phyloP scores from a whole-genome alignment of 2,888 invertebrate genomes.

The Troilus luridus region DNA sequence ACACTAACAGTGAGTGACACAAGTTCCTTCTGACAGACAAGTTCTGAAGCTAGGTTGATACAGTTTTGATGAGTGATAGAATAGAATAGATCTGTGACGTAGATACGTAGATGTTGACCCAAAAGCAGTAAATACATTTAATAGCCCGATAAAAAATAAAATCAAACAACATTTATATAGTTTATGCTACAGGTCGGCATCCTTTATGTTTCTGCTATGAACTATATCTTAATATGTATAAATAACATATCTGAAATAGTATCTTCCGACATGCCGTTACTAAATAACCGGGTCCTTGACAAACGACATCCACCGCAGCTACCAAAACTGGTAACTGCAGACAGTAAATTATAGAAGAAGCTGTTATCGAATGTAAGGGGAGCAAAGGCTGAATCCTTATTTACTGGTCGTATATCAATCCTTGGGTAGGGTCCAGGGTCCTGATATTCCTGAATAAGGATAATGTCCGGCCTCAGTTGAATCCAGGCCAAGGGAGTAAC shows the following conservation, averaged over 20 bases:
- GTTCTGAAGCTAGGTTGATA: too few relatives aligned
- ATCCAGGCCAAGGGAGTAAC: conserved; percentile 21
- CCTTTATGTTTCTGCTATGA: not conserved
- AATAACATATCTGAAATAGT: not conserved
- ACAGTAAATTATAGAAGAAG: not conserved
- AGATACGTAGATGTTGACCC: too few relatives aligned
- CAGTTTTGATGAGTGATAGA: too few relatives aligned
- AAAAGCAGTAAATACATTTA: too few relatives aligned
- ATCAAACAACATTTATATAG: too few relatives aligned
- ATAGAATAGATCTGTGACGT: too few relatives aligned
- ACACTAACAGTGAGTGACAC: too few relatives aligned
- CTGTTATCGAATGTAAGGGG: not conserved
- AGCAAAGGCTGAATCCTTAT: conserved; percentile 6
- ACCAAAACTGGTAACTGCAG: too few relatives aligned
- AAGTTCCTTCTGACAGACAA: too few relatives aligned
- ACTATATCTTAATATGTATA: not conserved
- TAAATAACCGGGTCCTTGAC: not conserved
- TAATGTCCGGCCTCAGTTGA: conserved; percentile 12
- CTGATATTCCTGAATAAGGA: not conserved
- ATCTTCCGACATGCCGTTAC: not conserved
- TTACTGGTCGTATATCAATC: not conserved
- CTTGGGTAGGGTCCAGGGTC: not conserved
- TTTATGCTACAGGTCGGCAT: not conserved
- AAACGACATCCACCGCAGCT: not conserved
- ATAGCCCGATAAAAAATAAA: too few relatives aligned